Base-by-base conservation (phyloP, 2,113 vertebrate genomes). In the Tychaedon coryphoeus region DNA sequence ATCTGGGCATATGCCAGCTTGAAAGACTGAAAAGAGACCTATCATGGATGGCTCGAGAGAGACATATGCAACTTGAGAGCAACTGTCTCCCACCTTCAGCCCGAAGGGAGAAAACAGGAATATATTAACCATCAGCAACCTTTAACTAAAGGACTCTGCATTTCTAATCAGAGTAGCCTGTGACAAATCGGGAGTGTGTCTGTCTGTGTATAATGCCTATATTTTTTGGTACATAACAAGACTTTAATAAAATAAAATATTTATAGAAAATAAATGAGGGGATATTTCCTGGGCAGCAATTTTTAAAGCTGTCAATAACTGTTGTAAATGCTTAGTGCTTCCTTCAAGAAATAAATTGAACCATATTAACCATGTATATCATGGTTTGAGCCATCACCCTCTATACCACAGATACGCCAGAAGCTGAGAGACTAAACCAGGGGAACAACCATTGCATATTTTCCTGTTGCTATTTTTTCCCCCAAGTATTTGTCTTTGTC, bases 201-300 rank as follows among this genome's bases (percentile, higher is more conserved):
- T 11, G 1, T 74, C 62, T 90, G 50, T 82, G 57, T 85, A 57
- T 45, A 85, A 79, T 29, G 77, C 31, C 48, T 69, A 6, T 66
- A 34, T 73, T 65, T 82, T 93, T 88, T 82, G 13, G 12, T 72
- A 28, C 67, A 62, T 92, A 92, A 94, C 58, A 73, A 93, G 58
- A 70, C 25, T 92, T 72, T 75, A 93, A 88, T 83, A 92, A 86
- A 88, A 90, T 93, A 57, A 95, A 94, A 96, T 97, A 96, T 97
- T 97, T 96, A 93, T 89, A 91, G 43, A 81, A 96, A 96, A 96
- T 95, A 96, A 97, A 97, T 96, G 82, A 96, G 80, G 64, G 43
- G 43, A 89, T 90, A 84, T 93, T 96, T 97, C 83, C 92, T 67
- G 28, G 91, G 74, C 62, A 95, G 71, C 50, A 96, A 92, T 82